Evolutionary conservation across 2,797 vertebrate species (phyloP).

Genomic region (Xenentodon cancila): DNA sequence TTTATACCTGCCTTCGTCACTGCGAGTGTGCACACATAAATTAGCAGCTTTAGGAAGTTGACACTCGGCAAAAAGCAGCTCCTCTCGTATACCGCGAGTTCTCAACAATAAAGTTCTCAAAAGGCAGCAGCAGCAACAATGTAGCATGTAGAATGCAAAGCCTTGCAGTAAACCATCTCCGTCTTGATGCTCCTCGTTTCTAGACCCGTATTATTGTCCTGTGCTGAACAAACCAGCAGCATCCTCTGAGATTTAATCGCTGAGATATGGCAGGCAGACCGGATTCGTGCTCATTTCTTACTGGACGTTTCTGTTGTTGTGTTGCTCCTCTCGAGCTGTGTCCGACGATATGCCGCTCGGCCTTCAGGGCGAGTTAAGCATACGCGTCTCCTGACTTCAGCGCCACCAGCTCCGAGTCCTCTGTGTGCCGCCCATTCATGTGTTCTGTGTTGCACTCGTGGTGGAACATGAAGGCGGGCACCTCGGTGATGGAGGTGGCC

Average conservation of each 20-base stretch:
- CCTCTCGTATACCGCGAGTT: slow-evolving; percentile 34
- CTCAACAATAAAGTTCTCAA: slow-evolving; percentile 40
- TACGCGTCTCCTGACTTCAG: slow-evolving; percentile 87
- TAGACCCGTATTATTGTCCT: slow-evolving; percentile 38
- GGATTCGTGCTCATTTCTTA: slow-evolving; percentile 14
- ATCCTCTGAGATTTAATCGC: slow-evolving; percentile 40
- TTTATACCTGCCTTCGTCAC: slow-evolving; percentile 10
- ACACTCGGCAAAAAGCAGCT: slow-evolving; percentile 44
- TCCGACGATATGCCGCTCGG: neutral
- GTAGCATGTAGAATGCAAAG: slow-evolving; percentile 32
- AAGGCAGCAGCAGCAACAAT: slow-evolving; percentile 38
- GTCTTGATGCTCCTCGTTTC: slow-evolving; percentile 21
- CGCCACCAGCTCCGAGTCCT: slow-evolving; percentile 86
- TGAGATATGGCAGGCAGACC: slow-evolving; percentile 23
- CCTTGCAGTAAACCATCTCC: slow-evolving; percentile 25
- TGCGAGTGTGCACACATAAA: slow-evolving; percentile 22
- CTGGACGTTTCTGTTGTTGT: slow-evolving; percentile 7
- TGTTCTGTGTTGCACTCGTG: slow-evolving; percentile 87
- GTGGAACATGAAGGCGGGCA: slow-evolving; percentile 89
- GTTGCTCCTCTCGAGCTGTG: slow-evolving; percentile 2
- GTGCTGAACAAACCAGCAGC: slow-evolving; percentile 25
- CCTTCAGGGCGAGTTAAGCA: slow-evolving; percentile 66
- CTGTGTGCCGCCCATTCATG: slow-evolving; percentile 80
- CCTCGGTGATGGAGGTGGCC: slow-evolving; percentile 91
- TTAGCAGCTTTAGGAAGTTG: slow-evolving; percentile 56